Evolutionary conservation across 2,888 invertebrate species (phyloP).

Genomic region (Melieria picta): DNA sequence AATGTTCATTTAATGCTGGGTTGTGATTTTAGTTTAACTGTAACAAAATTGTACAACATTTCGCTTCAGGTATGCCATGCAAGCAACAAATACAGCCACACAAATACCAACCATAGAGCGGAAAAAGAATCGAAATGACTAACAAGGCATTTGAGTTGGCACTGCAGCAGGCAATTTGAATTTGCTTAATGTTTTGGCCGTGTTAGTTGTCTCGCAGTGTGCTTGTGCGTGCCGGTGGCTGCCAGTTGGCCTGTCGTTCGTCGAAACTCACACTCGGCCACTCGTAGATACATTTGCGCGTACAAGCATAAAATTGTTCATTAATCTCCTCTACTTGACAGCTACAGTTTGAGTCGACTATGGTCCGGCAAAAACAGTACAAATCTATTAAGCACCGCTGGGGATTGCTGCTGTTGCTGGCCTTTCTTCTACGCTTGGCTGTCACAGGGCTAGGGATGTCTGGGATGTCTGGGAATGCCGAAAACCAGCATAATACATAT

Average conservation of each 20-base stretch:
- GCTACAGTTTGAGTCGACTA: background rate
- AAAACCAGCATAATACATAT: no score
- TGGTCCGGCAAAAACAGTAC: no score
- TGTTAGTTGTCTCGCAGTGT: background rate
- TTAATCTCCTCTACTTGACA: conserved; percentile 34
- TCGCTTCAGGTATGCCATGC: no score
- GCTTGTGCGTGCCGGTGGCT: background rate
- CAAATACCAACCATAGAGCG: background rate
- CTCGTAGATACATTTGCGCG: conserved; percentile 18
- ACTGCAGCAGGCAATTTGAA: background rate
- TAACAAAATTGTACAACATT: no score
- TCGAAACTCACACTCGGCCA: background rate
- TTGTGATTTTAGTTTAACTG: no score
- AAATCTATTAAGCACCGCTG: no score
- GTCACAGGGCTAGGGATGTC: no score
- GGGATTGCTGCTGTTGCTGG: no score
- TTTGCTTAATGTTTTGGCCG: background rate
- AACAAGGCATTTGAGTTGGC: background rate
- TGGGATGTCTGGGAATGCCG: no score
- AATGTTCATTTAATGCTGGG: no score
- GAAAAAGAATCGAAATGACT: background rate
- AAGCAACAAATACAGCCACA: background rate
- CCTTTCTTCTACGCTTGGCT: no score
- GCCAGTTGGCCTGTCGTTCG: background rate
- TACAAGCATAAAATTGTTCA: conserved; percentile 30